A percentile compares a stretch with the other conserved stretches of the same genome.
phyloP scores from a whole-genome alignment of 2,888 invertebrate genomes.

The Euspilapteryx auroguttella region DNA sequence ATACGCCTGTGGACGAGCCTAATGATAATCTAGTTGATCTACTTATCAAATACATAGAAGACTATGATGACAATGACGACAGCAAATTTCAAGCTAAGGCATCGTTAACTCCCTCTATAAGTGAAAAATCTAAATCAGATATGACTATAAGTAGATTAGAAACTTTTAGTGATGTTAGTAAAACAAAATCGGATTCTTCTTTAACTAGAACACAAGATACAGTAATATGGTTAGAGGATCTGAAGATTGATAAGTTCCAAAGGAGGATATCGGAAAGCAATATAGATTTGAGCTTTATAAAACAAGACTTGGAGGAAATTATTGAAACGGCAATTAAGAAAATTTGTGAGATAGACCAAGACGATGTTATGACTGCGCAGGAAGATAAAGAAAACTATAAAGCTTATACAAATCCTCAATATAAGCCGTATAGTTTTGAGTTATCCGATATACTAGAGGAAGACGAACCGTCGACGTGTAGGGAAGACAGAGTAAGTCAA shows the following conservation, averaged over 20 bases:
- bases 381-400: constrained; percentile 44
- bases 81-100: constrained; percentile 21
- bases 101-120: constrained; percentile 21
- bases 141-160: constrained; percentile 45
- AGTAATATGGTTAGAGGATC: constrained; percentile 33
- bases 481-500: constrained; percentile 20
- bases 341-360: constrained; percentile 22
- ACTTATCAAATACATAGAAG: constrained; percentile 49
- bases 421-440: constrained; percentile 38
- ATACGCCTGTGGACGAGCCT: constrained; percentile 40
- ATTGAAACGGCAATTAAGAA: constrained; percentile 30
- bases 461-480: constrained; percentile 38
- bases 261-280: constrained; percentile 44
- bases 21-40: constrained; percentile 45
- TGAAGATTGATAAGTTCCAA: constrained; percentile 16
- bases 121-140: constrained; percentile 50
- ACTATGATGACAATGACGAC: constrained; percentile 26
- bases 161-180: constrained; percentile 45
- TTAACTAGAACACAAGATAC: constrained; percentile 48
- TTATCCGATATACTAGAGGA: constrained; percentile 48
- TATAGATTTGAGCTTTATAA: constrained; percentile 36
- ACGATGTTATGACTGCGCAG: constrained; percentile 39
- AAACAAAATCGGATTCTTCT: constrained; percentile 50
- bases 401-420: constrained; percentile 40
- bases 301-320: constrained; percentile 39